Base-by-base conservation (phyloP, 2,888 invertebrate genomes). In the Harpagoxenus sublaevis region DNA sequence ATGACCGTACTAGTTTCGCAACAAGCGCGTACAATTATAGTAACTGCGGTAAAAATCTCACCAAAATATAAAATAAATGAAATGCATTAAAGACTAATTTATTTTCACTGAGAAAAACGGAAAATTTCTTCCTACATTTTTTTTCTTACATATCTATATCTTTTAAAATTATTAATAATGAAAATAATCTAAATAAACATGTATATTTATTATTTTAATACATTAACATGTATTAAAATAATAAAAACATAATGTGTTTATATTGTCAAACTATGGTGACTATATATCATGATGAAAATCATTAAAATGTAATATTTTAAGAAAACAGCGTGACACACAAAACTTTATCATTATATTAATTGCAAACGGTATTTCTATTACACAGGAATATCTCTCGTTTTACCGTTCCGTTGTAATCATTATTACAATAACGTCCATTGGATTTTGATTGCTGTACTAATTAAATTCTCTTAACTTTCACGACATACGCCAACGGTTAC, bases 381-480 rank as follows among this genome's bases (percentile, higher is more conserved):
- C 12, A 31, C 39, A 60, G 31, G 9, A 83, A 83, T 78, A 55
- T 18, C n/a, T 42, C 75, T 42, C 75, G 28, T 73, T 83, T 66
- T 57, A 31, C 31, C n/a, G 8, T 45, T 39, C 62, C 48, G 57
- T 83, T 78, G 48, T n/a, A 57, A 83, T 3, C 9, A 73, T 31
- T n/a, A 83, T 63, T 82, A 74, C 53, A 81, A 73, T 81, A 81
- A 81, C 48, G 73, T 71, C 79, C 48, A 60, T 65, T 71, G 60
- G 60, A 81, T 81, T 28, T 71, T 73, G 48, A 81, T 81, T 48
- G 28, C 60, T 60, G 39, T 48, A 60, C 60, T 81, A 81, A 81
- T 81, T 81, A 60, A 81, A 81, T 81, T 73, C 60, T 42, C 28
- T 70, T 60, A 81, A 81, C 79, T 81, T 81, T 71, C 79, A 60